Percentiles rank a stretch among this genome's conserved stretches.
Conservation (phyloP, 2,797 vertebrate genomes). For the Poecilia wingei region DNA sequence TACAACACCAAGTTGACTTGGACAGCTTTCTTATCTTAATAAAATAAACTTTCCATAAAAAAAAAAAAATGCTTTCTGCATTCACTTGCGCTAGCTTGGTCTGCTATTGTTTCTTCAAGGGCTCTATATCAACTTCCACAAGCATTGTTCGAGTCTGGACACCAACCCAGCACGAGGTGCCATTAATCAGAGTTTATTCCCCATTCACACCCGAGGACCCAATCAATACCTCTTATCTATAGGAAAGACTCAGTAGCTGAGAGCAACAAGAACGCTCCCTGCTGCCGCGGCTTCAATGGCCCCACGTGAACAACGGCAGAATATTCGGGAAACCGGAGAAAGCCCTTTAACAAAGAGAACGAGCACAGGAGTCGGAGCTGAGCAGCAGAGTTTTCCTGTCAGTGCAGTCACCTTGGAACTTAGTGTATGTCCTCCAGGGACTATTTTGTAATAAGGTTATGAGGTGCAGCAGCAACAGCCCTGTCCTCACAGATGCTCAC, state of each 20-base stretch:
- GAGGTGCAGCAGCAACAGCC: not conserved
- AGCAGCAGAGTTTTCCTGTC: conserved; percentile 8
- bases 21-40: not conserved
- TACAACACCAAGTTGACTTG: not conserved
- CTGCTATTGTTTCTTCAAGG: not conserved
- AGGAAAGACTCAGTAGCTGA: not conserved
- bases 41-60: not conserved
- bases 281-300: conserved; percentile 14
- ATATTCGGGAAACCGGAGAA: not conserved
- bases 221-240: conserved; percentile 54
- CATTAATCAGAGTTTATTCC: conserved; percentile 67
- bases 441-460: conserved; percentile 29
- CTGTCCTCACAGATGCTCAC: conserved; percentile 51
- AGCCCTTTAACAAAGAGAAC: not conserved
- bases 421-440: conserved; percentile 43
- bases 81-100: not conserved
- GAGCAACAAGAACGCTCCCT: conserved; percentile 7
- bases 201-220: conserved; percentile 29
- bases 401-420: conserved; percentile 51
- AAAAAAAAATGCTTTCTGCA: not conserved
- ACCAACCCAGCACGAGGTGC: conserved; percentile 13
- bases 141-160: conserved; percentile 25
- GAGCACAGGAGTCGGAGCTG: not conserved
- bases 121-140: not conserved
- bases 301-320: conserved; percentile 8